These are phyloP conservation scores for Mormyrus lacerda DNA, from an alignment of 2,113 vertebrate species.

Conservation along the genomic window DNA sequence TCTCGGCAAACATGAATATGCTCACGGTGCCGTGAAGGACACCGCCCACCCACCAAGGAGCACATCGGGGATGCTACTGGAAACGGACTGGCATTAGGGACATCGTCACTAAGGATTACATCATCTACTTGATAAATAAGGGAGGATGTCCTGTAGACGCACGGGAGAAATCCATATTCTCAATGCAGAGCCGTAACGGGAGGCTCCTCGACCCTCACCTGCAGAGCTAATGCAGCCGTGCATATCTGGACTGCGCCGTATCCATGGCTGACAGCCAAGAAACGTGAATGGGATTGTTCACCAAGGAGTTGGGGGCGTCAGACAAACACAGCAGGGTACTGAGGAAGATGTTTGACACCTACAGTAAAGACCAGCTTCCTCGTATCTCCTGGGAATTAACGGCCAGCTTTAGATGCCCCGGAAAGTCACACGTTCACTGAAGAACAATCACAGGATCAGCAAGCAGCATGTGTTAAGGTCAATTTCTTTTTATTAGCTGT, in stretches of 20 bases:
- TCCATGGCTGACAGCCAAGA: background rate
- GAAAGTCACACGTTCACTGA: background rate
- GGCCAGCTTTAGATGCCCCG: background rate
- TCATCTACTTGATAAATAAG: background rate
- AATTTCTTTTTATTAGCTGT: constrained; percentile 84
- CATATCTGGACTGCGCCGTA: background rate
- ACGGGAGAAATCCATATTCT: background rate
- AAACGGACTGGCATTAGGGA: background rate
- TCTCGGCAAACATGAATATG: too few species aligned
- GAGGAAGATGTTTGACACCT: background rate
- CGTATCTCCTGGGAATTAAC: background rate
- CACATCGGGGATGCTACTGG: background rate
- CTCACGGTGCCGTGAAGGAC: background rate
- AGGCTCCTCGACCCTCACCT: background rate
- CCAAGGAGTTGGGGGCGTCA: background rate
- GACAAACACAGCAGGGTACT: background rate
- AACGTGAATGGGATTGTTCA: background rate
- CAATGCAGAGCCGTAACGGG: background rate
- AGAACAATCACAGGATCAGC: background rate
- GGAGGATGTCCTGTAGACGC: background rate
- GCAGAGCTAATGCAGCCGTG: background rate
- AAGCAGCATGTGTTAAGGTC: constrained; percentile 25
- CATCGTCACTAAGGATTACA: background rate
- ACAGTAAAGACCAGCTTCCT: background rate
- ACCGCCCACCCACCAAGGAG: background rate